Conservation (phyloP, 2,113 vertebrate species). For the Calidris pygmaea region DNA sequence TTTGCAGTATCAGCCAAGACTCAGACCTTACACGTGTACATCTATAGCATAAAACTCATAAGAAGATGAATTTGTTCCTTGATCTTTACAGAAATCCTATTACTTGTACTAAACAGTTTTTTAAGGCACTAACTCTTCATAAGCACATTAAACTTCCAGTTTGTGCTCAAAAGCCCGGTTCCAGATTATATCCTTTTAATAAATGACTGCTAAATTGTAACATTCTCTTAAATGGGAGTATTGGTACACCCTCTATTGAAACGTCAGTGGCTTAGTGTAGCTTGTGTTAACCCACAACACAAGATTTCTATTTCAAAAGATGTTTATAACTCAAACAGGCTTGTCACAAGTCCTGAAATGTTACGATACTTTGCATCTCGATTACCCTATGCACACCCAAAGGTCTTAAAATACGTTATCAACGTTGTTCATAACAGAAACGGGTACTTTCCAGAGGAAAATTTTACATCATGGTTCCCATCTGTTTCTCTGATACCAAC, state of each 20-base stretch:
- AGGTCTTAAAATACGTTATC: not conserved
- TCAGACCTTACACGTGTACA: not conserved
- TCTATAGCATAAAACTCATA: not conserved
- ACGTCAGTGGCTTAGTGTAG: too few species aligned
- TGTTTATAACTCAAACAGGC: not conserved
- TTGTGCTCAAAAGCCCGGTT: not conserved
- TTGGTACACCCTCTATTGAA: fast-evolving
- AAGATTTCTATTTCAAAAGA: not conserved
- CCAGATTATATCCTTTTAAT: fast-evolving
- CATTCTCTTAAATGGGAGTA: fast-evolving
- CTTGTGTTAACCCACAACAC: not conserved
- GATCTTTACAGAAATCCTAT: too few species aligned
- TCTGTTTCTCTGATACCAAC: fast-evolving
- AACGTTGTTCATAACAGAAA: not conserved
- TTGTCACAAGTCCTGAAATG: not conserved
- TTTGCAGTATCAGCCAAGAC: not conserved
- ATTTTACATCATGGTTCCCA: fast-evolving
- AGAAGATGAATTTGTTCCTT: too few species aligned
- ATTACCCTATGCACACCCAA: fast-evolving
- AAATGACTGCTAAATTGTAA: fast-evolving
- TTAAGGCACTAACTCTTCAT: not conserved
- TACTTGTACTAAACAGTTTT: fast-evolving
- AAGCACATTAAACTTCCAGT: not conserved
- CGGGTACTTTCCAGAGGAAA: not conserved
- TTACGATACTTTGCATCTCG: not conserved